Conservation (phyloP, 2,888 invertebrate genomes). For the Philhelius pedissequus region DNA sequence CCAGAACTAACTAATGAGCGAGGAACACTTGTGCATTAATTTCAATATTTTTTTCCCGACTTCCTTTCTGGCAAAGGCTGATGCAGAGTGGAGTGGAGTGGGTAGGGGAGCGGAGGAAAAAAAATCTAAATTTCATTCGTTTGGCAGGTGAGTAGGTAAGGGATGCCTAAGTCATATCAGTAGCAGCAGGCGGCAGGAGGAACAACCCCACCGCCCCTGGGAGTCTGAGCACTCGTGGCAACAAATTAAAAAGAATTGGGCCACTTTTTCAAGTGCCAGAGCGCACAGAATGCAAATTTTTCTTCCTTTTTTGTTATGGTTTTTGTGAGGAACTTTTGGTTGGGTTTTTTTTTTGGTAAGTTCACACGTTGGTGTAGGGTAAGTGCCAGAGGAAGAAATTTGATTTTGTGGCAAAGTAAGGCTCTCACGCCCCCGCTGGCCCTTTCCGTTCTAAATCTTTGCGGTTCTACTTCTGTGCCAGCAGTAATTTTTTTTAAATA, state of each 20-base stretch:
- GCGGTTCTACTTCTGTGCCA: not conserved
- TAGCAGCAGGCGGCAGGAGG: not conserved
- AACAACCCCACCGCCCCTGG: not conserved
- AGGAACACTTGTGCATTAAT: conserved; percentile 39
- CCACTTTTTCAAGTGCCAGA: conserved; percentile 55
- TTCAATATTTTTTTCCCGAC: conserved; percentile 30
- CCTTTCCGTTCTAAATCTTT: not conserved
- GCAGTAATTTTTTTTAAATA: not conserved
- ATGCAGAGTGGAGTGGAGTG: not conserved
- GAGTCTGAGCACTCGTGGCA: conserved; percentile 10
- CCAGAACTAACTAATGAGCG: conserved; percentile 46
- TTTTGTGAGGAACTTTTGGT: not conserved
- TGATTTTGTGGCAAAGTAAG: conserved; percentile 53
- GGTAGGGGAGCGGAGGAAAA: not conserved
- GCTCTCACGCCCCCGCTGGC: not conserved
- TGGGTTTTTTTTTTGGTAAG: not conserved
- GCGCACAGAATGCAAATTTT: conserved; percentile 52
- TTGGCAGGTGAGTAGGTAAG: conserved; percentile 37
- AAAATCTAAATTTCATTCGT: conserved; percentile 6
- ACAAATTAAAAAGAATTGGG: conserved; percentile 58
- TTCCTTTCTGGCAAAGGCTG: not conserved
- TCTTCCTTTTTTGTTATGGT: not conserved
- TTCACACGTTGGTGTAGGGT: conserved; percentile 4
- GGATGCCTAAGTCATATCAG: conserved; percentile 1
- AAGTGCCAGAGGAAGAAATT: conserved; percentile 25